Conservation (phyloP, 2,888 invertebrate species). For the Nomada ruficornis region DNA sequence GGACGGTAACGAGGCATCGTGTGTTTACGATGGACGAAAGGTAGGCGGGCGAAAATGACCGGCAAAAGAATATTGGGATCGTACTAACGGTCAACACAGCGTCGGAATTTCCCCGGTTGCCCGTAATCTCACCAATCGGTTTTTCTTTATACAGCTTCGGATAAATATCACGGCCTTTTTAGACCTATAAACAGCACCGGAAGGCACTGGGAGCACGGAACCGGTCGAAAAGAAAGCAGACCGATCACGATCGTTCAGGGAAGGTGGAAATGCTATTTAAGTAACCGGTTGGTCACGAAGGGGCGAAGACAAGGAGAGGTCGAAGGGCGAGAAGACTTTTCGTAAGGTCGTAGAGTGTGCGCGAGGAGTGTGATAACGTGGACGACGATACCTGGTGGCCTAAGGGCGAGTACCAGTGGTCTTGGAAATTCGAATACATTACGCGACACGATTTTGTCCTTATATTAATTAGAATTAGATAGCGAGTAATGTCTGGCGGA, state of each 20-base stretch:
- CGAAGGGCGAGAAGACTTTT: conserved; percentile 35
- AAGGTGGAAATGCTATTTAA: neutral
- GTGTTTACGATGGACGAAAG: conserved; percentile 13
- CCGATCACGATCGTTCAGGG: neutral
- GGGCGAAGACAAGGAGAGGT: conserved; percentile 24
- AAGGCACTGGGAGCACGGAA: conserved; percentile 6
- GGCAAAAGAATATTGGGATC: neutral
- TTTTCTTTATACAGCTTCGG: neutral
- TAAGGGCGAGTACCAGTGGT: conserved; percentile 9
- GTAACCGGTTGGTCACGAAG: neutral
- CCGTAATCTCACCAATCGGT: neutral
- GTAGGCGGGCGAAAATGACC: neutral
- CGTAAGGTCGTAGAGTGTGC: conserved; percentile 13
- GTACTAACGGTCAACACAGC: neutral
- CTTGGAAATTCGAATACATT: neutral
- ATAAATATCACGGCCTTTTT: neutral
- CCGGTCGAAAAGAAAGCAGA: conserved; percentile 25
- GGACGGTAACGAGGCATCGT: conserved; percentile 6
- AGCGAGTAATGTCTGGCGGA: no score
- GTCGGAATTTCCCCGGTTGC: conserved; percentile 1
- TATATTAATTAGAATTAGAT: no score
- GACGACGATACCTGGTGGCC: conserved; percentile 27
- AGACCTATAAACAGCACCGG: conserved; percentile 14
- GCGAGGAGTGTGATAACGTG: conserved; percentile 33
- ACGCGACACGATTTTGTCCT: neutral